Evolutionary conservation across 2,888 invertebrate genomes (phyloP), one percentile per base, ranked within the genome.

Genomic region (Apotomis turbidana): DNA sequence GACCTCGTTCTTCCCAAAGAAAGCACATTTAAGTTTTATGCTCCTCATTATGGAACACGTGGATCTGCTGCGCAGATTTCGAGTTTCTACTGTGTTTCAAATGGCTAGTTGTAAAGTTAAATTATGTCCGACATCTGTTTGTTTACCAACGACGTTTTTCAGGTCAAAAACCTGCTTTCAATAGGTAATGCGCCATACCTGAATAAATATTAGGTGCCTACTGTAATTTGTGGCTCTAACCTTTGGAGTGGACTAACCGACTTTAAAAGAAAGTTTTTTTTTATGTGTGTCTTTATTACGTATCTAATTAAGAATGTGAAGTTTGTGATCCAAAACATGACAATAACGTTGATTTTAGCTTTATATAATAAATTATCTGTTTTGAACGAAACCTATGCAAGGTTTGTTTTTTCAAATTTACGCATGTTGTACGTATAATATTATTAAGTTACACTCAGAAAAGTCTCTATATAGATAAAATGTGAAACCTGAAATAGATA

Each of bases 21-120:
- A 87, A 88, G 81, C 58, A 68, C 63, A 71, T 74, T 78, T 80
- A 79, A 80, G 78, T 80, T 83, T 87, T 87, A 27, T 86, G 87
- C 76, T 70, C 70, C 73, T 74, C 70, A 71, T 76, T 76, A 72
- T 52, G 41, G 59, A 78, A 80, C 81, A 82, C 77, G 75, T 81
- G 82, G 75, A 69, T 60, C 68, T 71, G 70, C 75, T 77, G 66
- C 76, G 73, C 57, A 74, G 46, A 62, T 76, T 76, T 77, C 78
- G 74, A 54, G 15, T 9, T 55, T 77, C 81, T 78, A 84, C 85
- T 86, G 85, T 86, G 80, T 82, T 79, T 79, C 76, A 79, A 82
- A 82, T 77, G 62, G 77, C 62, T 74, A 73, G 78, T 80, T 81
- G 77, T 85, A 83, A 83, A 83, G 77, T 76, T 76, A 76, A 75